Evolutionary conservation across 2,797 vertebrate genomes (phyloP).

Genomic region (Notolepis coatsorum): DNA sequence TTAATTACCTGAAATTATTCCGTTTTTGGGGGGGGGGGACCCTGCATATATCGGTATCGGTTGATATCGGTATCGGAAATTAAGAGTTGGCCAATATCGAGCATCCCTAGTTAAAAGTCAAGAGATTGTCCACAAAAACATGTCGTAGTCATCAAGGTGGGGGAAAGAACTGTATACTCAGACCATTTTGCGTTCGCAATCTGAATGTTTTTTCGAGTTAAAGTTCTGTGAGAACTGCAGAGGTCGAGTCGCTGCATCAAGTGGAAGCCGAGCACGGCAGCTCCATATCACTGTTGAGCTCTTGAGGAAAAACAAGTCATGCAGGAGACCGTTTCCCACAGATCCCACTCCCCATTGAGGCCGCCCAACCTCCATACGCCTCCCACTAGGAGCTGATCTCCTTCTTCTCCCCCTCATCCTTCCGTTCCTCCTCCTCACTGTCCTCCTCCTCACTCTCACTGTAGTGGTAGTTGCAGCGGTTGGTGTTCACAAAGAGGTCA

Average conservation of each 20-base stretch:
- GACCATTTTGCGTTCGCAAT: background rate
- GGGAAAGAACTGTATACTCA: no score
- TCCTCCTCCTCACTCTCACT: slow-evolving; percentile 83
- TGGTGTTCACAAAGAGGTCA: slow-evolving; percentile 93
- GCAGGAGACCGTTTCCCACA: slow-evolving; percentile 4
- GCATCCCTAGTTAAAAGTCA: no score
- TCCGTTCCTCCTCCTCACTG: slow-evolving; percentile 55
- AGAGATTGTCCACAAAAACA: no score
- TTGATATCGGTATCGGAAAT: no score
- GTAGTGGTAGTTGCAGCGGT: slow-evolving; percentile 84
- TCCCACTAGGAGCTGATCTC: slow-evolving; percentile 29
- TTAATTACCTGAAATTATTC: no score
- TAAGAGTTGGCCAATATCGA: no score
- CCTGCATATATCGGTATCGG: no score
- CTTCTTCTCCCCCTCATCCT: slow-evolving; percentile 40
- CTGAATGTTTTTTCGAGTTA: no score
- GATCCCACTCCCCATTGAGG: background rate
- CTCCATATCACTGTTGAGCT: no score
- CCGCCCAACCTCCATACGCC: slow-evolving; percentile 6
- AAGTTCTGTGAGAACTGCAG: slow-evolving; percentile 1
- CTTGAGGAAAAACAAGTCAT: slow-evolving; percentile 13
- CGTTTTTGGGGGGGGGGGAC: no score
- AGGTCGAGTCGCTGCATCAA: slow-evolving; percentile 9
- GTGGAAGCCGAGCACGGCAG: background rate
- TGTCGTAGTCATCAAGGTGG: no score